Percentiles rank a stretch among this genome's conserved stretches.
Conservation (phyloP, 2,888 invertebrate species). For the Hypena proboscidalis region DNA sequence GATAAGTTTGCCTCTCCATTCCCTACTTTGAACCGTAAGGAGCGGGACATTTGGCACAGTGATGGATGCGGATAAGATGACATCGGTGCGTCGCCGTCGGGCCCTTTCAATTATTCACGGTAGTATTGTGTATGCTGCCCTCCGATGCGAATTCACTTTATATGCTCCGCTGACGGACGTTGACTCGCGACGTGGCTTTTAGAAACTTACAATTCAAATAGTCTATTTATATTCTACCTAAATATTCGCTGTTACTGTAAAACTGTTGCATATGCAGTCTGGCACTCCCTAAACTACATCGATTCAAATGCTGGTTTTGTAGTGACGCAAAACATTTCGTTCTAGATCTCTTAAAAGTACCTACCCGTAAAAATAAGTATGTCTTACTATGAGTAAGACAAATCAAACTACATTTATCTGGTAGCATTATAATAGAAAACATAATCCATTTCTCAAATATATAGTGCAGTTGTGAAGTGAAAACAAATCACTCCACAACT, state of each 20-base stretch:
- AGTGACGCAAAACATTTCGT: no score
- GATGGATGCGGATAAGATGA: constrained; percentile 54
- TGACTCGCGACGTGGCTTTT: constrained; percentile 37
- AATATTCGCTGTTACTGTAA: constrained; percentile 4
- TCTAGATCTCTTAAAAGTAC: no score
- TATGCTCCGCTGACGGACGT: constrained; percentile 45
- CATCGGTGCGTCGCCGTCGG: constrained; percentile 57
- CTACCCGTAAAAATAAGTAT: no score
- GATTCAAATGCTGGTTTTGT: no score
- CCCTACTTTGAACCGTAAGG: constrained; percentile 40
- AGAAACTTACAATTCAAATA: constrained; percentile 14
- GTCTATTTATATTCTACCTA: constrained; percentile 4
- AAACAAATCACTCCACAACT: no score
- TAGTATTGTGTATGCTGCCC: constrained; percentile 57
- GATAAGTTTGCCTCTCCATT: constrained; percentile 40
- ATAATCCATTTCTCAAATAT: no score
- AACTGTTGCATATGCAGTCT: no score
- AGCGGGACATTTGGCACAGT: constrained; percentile 20
- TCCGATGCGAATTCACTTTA: constrained; percentile 47
- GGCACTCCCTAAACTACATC: no score
- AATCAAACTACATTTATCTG: no score
- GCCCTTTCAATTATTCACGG: constrained; percentile 73
- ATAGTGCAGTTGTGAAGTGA: no score
- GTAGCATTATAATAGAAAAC: no score
- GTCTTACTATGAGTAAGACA: no score